phyloP scores from a whole-genome alignment of 1,140 invertebrate species.

The Lycorma delicatula region DNA sequence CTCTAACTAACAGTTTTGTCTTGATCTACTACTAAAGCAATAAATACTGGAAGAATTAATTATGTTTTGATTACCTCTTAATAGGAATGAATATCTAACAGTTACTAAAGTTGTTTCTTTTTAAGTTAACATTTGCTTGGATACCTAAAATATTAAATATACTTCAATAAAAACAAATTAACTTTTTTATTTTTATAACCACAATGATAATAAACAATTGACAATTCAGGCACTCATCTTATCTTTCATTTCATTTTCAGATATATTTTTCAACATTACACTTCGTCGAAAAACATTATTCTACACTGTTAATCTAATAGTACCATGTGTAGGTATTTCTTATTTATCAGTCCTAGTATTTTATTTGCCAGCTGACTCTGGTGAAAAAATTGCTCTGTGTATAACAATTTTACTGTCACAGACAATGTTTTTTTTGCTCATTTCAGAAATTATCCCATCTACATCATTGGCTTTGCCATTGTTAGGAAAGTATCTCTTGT shows the following conservation, averaged over 20 bases:
- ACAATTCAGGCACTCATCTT: not conserved
- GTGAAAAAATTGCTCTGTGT: conserved; percentile 96
- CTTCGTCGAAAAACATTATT: conserved; percentile 89
- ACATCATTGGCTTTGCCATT: conserved; percentile 94
- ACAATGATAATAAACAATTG: no score
- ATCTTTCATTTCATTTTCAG: conserved; percentile 39
- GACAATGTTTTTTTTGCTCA: conserved; percentile 98
- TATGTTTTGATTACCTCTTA: no score
- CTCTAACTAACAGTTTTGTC: no score
- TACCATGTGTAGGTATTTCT: conserved; percentile 88
- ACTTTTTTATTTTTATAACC: no score
- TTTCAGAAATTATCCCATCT: conserved; percentile 97
- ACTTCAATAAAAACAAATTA: no score
- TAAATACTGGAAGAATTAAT: no score
- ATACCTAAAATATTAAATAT: no score
- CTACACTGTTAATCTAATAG: conserved; percentile 93
- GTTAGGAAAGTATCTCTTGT: conserved; percentile 95
- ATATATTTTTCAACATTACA: conserved; percentile 98
- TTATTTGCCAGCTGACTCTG: conserved; percentile 95
- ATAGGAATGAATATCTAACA: no score
- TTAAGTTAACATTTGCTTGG: no score
- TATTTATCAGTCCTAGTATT: conserved; percentile 90
- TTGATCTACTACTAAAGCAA: no score
- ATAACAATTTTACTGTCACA: conserved; percentile 98
- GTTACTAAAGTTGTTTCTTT: no score